Evolutionary conservation across 1,140 invertebrate species (phyloP), one percentile per base, ranked within the genome.

Genomic region (Thalassaphorura encarpata): DNA sequence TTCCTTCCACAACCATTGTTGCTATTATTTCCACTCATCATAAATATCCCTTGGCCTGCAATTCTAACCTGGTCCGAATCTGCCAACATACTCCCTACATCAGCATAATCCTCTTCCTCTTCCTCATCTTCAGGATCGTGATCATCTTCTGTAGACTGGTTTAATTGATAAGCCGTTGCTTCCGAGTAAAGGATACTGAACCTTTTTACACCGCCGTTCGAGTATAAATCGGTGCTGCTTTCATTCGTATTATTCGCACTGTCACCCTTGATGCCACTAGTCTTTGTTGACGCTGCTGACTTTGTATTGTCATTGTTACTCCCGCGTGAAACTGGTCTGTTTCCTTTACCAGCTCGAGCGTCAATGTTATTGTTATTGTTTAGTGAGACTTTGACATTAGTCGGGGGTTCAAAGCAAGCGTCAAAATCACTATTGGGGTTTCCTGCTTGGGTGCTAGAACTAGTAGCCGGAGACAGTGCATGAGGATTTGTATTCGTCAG

Each of bases 121-220:
- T 52, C 53, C 11, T 49, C 57, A 3, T 43, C 40, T 18, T 51
- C 23, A 23, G 18, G 41, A 24, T 51, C 33, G 47, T 33, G 26
- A 18, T 56, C 28, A 18, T 52, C 42, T 40, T 27, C 42, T 47
- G 33, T 23, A 18, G 16, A 48, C 51, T 66, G 64, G 49, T 89
- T 79, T 56, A 91, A 71, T 47, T 87, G 83, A 66, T 90, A 90
- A 4, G 87, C 85, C 71, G 87, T 89, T 15, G 89, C 83, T 67
- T 88, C 80, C 70, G 85, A 88, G 66, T 87, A 83, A 16, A 91
- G 72, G 56, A 90, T 90, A 19, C 85, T 88, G 45, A 79, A 78
- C 26, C 77, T 51, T 26, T 66, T 64, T 4, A 62, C 42, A 36
- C 58, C 48, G 3, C 49, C 43, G 23, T 58, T 43, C 16, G 18